A percentile compares a stretch with the other conserved stretches of the same genome.
These are phyloP conservation scores for Stegana nigrithorax DNA, from an alignment of 2,888 invertebrate species.

Conservation along the genomic window DNA sequence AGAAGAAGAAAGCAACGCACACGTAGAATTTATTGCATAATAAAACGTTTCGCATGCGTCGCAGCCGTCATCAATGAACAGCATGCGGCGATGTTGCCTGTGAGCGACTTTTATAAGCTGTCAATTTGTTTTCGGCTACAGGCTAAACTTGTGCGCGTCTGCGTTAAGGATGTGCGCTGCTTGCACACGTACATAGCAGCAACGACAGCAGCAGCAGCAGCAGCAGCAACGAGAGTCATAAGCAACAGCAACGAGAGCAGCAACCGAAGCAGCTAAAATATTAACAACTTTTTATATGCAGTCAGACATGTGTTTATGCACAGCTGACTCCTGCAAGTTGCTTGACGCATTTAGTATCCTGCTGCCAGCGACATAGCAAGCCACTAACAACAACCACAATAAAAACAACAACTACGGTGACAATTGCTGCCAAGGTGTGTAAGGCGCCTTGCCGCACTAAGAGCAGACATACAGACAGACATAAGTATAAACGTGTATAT, in stretches of 20 bases:
- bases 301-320: slow-evolving; percentile 24
- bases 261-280: slow-evolving; percentile 46
- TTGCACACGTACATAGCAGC: slow-evolving; percentile 9
- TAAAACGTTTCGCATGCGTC: slow-evolving; percentile 43
- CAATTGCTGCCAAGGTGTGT: too few species aligned
- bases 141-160: neutral
- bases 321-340: slow-evolving; percentile 38
- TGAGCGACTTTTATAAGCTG: slow-evolving; percentile 58
- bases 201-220: neutral
- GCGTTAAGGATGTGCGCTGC: too few species aligned
- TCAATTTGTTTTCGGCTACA: slow-evolving; percentile 48
- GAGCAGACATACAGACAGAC: too few species aligned
- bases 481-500: too few species aligned
- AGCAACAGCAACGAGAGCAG: neutral
- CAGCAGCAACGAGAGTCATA: neutral
- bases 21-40: slow-evolving; percentile 49
- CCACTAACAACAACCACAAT: neutral
- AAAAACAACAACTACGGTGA: neutral
- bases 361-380: too few species aligned
- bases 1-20: neutral
- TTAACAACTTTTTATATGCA: slow-evolving; percentile 44
- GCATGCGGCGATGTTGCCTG: too few species aligned
- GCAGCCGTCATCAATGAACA: too few species aligned
- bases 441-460: too few species aligned
- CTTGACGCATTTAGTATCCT: slow-evolving; percentile 50